Conservation (phyloP, 2,113 vertebrate genomes). For the Gasterosteus aculeatus region DNA sequence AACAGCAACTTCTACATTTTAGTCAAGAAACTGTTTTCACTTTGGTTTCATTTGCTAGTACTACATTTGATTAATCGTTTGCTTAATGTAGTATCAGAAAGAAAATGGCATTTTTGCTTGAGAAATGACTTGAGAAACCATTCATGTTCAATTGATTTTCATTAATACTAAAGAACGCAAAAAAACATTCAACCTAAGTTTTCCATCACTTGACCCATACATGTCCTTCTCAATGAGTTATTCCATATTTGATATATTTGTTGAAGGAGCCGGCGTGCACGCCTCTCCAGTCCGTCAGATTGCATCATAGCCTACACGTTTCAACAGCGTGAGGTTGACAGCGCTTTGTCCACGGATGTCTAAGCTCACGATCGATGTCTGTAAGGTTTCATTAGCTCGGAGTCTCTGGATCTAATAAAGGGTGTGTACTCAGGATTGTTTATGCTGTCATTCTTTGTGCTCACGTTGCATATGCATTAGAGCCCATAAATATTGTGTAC, state of each 20-base stretch:
- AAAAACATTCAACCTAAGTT: not conserved
- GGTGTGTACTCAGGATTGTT: constrained; percentile 19
- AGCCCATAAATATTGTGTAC: not conserved
- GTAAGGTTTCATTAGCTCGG: not conserved
- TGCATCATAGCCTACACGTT: not conserved
- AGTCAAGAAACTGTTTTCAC: not conserved
- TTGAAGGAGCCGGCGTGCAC: not conserved
- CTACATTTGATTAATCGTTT: not conserved
- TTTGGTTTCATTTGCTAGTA: not conserved
- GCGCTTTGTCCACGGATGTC: not conserved
- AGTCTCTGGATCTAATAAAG: not conserved
- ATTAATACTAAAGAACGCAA: not conserved
- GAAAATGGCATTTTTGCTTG: not conserved
- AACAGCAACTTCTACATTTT: not conserved
- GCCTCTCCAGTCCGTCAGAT: constrained; percentile 8
- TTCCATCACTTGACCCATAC: not conserved
- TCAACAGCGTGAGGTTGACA: constrained; percentile 2
- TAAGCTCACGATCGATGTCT: constrained; percentile 7
- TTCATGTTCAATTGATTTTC: not conserved
- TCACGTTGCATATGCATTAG: not conserved
- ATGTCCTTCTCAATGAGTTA: not conserved
- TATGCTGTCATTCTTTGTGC: constrained; percentile 1
- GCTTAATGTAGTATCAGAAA: not conserved
- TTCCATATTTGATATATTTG: not conserved
- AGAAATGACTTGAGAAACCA: not conserved